Evolutionary conservation across 1,140 invertebrate genomes (phyloP).

Genomic region (Rhyacophila brunnea): DNA sequence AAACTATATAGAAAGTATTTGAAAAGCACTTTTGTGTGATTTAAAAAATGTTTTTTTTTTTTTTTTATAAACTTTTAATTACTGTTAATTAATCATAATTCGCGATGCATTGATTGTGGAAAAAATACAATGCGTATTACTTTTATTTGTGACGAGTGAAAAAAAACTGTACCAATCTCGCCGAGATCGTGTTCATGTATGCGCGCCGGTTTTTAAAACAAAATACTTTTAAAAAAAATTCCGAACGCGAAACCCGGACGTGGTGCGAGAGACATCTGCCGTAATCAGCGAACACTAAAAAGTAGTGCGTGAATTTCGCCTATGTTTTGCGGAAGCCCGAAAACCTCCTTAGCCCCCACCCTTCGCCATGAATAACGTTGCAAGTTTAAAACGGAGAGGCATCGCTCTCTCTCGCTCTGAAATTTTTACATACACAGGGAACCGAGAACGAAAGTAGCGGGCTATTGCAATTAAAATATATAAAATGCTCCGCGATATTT

Average conservation of each 20-base stretch:
- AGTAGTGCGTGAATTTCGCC: slow-evolving; percentile 35
- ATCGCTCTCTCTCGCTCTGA: slow-evolving; percentile 21
- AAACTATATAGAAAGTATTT: too few species aligned
- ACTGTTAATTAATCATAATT: too few species aligned
- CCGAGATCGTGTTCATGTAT: neutral
- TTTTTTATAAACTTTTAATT: too few species aligned
- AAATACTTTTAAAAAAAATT: slow-evolving; percentile 14
- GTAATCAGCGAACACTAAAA: slow-evolving; percentile 36
- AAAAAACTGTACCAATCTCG: slow-evolving; percentile 3
- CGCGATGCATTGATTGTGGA: neutral
- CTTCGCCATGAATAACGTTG: slow-evolving; percentile 35
- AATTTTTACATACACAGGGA: slow-evolving; percentile 32
- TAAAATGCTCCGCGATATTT: slow-evolving; percentile 34
- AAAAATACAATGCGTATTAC: neutral
- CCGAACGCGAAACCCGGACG: slow-evolving; percentile 13
- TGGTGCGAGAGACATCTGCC: slow-evolving; percentile 30
- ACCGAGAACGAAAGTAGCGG: slow-evolving; percentile 1
- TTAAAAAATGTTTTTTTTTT: too few species aligned
- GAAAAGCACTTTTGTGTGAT: too few species aligned
- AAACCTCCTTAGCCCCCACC: slow-evolving; percentile 21
- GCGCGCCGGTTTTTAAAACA: slow-evolving; percentile 7
- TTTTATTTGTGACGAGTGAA: neutral
- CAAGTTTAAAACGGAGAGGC: slow-evolving; percentile 31
- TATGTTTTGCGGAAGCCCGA: slow-evolving; percentile 17
- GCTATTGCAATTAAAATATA: slow-evolving; percentile 36